Base-by-base conservation (phyloP, 2,888 invertebrate species). In the Dolichopus griseipennis region DNA sequence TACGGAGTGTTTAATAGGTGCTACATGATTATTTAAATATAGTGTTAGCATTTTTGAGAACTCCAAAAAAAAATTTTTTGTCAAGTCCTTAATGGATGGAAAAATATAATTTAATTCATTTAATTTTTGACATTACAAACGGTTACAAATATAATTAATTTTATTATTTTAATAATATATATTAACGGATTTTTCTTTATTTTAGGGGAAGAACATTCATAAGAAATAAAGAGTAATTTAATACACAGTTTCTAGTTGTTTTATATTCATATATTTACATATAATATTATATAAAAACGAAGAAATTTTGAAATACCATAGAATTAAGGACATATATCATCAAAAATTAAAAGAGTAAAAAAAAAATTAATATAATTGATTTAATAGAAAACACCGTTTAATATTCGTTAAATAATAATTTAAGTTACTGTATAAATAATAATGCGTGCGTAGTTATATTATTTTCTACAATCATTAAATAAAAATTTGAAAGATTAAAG, bases 141-240 rank as follows among this genome's bases (percentile, higher is more conserved):
- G 27, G 5, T 27, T 27, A 27, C 27, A 18, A 63, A 27, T 62
- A 62, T 22, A 8, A 15, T 22, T 15, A 10, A 12, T 37, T 37
- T 37, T 37, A 37, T 10, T 37, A 5, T 10, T 7, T 37, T 10
- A 37, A 37, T 12, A 37, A 37, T 7, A 37, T 10, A 10, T 37
- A 37, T 37, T 37, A 37, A 37, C 5, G 5, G 34, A 34, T 18
- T 8, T 64, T 67, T 67, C 66, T 65, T 68, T 67, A 74, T 85
- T 85, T 10, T 85, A 93, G 93, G 79, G 93, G 93, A 78, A 88
- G 88, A 86, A 92, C 92, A 78, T 93, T 93, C 81, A 87, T 91
- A 78, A 88, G 93, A 82, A 52, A 7, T 52, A 90, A 90, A 84
- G 91, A 92, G 85, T 91, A 88, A 90, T 77, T 77, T 72, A 68